Base-by-base conservation (phyloP, 2,888 invertebrate genomes). In the Molorchus minor region DNA sequence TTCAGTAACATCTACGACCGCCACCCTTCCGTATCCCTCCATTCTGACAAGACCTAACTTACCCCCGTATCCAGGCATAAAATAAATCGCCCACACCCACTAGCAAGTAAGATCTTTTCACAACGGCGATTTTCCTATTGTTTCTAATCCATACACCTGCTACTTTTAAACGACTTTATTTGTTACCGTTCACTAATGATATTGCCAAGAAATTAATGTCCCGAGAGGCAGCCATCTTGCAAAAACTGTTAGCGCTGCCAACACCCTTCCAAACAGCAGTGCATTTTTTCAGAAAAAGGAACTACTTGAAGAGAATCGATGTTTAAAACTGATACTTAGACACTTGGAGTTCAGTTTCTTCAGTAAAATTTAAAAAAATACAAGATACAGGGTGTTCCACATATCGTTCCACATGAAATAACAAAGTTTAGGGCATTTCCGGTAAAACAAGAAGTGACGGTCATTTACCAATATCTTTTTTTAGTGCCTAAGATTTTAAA, bases 121-220 rank as follows among this genome's bases (percentile, higher is more conserved):
- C 62, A 58, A 58, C 52, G 56, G 54, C 58, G 58, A 62, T 56
- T 61, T 52, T 62, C 62, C 58, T 62, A 62, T 62, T 62, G 58
- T 62, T 62, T 58, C 62, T 58, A 62, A 62, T 62, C 62, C 58
- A 62, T 62, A 62, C 62, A 62, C 62, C 62, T 62, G 62, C 62
- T 62, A 58, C 62, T 58, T 56, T 60, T 56, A 51, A 58, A 62
- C 58, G 58, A 58, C 58, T 62, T 62, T 61, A 61, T 61, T 61
- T 58, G 62, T 62, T 62, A 56, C 58, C 35, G 52, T 25, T 21
- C 41, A 17, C 10, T 8, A 19, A 20, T 19, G 19, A 15, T 40
- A 40, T n/a, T 4, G 21, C 43, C 8, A 15, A 12, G 5, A 3
- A 25, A 43, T 43, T 43, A 43, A 43, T 43, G 43, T 15, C 43